Conservation (phyloP, 2,113 vertebrate genomes). For the Leptobrachium ailaonicum region DNA sequence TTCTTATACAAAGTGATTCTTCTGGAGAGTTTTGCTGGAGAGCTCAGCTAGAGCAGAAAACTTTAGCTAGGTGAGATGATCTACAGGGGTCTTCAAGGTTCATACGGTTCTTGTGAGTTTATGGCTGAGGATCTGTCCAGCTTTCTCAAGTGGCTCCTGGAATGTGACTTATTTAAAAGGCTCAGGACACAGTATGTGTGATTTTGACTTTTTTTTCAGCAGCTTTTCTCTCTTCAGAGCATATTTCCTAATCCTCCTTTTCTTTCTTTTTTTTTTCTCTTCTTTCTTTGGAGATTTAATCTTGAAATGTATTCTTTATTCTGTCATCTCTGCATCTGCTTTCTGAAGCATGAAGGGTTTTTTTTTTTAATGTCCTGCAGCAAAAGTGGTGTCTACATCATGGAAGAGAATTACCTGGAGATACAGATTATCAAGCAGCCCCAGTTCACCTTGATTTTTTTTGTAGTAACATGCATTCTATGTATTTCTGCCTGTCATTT, state of each 20-base stretch:
- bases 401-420: not conserved
- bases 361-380: not conserved
- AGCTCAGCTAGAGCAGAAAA: slow-evolving; percentile 27
- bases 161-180: not conserved
- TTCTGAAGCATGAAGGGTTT: not conserved
- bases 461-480: not conserved
- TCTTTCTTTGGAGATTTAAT: too few relatives aligned
- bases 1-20: slow-evolving; percentile 15
- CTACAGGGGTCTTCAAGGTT: slow-evolving; percentile 46
- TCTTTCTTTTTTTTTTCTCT: too few relatives aligned
- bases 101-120: slow-evolving; percentile 45
- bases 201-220: not conserved
- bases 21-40: slow-evolving; percentile 35
- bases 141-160: slow-evolving; percentile 24
- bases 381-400: not conserved
- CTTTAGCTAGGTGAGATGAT: slow-evolving; percentile 29
- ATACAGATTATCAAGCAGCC: not conserved
- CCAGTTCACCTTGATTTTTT: too few relatives aligned
- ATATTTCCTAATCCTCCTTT: not conserved
- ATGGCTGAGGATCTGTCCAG: slow-evolving; percentile 29
- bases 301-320: too few relatives aligned
- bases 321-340: not conserved
- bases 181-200: slow-evolving; percentile 20
- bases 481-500: not conserved
- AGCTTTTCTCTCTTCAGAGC: not conserved